phyloP scores from a whole-genome alignment of 2,113 vertebrate genomes.

The Myotis lucifugus region DNA sequence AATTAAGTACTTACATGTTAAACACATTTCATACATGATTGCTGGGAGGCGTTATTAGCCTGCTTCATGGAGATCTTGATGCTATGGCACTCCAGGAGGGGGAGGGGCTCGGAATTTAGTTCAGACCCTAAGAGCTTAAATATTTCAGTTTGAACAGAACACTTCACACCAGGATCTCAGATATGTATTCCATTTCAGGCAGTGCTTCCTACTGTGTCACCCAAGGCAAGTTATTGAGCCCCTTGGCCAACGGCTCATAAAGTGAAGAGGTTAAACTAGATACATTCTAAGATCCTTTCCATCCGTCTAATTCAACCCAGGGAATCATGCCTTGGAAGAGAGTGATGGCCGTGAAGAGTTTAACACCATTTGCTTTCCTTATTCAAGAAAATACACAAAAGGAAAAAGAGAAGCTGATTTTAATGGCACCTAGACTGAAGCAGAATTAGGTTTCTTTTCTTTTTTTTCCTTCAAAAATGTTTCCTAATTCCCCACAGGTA shows the following conservation, averaged over 20 bases:
- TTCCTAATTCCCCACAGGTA: neutral
- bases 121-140: neutral
- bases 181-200: neutral
- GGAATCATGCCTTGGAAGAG: neutral
- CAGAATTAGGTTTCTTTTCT: neutral
- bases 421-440: neutral
- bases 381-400: neutral
- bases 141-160: constrained; percentile 33
- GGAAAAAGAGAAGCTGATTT: neutral
- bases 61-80: neutral
- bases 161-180: neutral
- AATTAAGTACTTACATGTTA: neutral
- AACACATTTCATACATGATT: neutral
- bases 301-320: neutral
- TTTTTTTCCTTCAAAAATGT: neutral
- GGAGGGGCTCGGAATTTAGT: neutral
- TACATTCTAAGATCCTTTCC: neutral
- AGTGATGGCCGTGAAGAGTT: neutral
- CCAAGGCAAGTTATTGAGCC: neutral
- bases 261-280: neutral
- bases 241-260: neutral
- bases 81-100: neutral
- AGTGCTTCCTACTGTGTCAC: neutral
- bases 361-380: neutral
- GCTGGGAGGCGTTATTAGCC: neutral